These are phyloP conservation scores for Diorhabda sublineata DNA, from an alignment of 1,140 invertebrate species.

Conservation along the genomic window DNA sequence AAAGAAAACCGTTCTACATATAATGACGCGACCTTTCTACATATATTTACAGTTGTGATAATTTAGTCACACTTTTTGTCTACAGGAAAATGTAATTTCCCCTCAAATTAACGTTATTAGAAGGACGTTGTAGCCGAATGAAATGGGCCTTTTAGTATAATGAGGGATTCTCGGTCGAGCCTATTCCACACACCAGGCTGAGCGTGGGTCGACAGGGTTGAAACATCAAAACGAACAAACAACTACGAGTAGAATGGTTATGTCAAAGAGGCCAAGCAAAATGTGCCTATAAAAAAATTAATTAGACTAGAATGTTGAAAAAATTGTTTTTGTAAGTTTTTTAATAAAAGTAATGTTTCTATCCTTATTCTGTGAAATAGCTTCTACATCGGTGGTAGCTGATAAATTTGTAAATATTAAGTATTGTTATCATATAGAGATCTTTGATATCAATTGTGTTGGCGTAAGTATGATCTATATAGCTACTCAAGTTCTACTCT, in stretches of 20 bases:
- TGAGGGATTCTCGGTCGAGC: conserved; percentile 27
- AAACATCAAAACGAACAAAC: conserved; percentile 7
- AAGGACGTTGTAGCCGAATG: conserved; percentile 26
- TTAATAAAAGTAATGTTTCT: too few relatives aligned
- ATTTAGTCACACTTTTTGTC: conserved; percentile 11
- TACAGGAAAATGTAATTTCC: conserved; percentile 25
- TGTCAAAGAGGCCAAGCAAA: too few relatives aligned
- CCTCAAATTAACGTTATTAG: conserved; percentile 29
- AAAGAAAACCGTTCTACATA: not conserved
- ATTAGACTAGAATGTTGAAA: too few relatives aligned
- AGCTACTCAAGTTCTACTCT: too few relatives aligned
- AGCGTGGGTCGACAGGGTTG: not conserved
- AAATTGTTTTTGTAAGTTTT: too few relatives aligned
- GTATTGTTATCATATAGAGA: too few relatives aligned
- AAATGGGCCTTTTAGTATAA: conserved; percentile 33
- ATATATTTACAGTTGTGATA: not conserved
- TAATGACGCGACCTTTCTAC: conserved; percentile 1
- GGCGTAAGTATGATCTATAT: too few relatives aligned
- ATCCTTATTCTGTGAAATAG: too few relatives aligned
- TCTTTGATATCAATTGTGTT: too few relatives aligned
- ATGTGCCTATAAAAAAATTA: too few relatives aligned
- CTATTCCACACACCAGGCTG: conserved; percentile 14
- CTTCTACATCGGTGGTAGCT: too few relatives aligned
- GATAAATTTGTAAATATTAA: too few relatives aligned
- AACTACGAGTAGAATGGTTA: not conserved